Conservation (phyloP, 2,113 vertebrate genomes). For the Carassius carassius region DNA sequence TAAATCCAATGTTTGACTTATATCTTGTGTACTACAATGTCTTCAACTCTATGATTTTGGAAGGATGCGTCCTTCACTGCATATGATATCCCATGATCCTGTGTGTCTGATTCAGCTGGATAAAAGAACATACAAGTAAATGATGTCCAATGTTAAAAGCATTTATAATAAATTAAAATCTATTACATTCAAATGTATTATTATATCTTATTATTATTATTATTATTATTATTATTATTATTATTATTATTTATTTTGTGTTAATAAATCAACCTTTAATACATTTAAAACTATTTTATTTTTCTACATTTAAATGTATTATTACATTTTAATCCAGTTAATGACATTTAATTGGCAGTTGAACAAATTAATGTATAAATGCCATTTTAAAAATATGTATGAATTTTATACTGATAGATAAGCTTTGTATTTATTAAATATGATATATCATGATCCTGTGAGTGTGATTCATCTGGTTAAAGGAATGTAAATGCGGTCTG, state of each 20-base stretch:
- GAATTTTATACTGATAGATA: not conserved
- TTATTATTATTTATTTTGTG: too few species aligned
- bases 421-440: not conserved
- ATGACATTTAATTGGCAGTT: not conserved
- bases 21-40: not conserved
- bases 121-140: not conserved
- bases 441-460: not conserved
- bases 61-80: not conserved
- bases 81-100: not conserved
- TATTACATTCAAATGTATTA: too few species aligned
- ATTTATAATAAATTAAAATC: not conserved
- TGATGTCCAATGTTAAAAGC: not conserved
- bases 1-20: not conserved
- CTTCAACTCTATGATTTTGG: not conserved
- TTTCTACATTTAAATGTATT: too few species aligned
- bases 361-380: not conserved
- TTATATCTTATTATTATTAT: not conserved
- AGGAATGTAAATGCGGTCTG: not conserved
- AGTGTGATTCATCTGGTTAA: not conserved
- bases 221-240: too few species aligned
- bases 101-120: not conserved
- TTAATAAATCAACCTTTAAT: not conserved
- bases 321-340: too few species aligned
- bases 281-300: too few species aligned
- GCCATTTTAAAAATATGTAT: too few species aligned